Conservation (phyloP, 2,113 vertebrate species). For the Colinus virginianus region DNA sequence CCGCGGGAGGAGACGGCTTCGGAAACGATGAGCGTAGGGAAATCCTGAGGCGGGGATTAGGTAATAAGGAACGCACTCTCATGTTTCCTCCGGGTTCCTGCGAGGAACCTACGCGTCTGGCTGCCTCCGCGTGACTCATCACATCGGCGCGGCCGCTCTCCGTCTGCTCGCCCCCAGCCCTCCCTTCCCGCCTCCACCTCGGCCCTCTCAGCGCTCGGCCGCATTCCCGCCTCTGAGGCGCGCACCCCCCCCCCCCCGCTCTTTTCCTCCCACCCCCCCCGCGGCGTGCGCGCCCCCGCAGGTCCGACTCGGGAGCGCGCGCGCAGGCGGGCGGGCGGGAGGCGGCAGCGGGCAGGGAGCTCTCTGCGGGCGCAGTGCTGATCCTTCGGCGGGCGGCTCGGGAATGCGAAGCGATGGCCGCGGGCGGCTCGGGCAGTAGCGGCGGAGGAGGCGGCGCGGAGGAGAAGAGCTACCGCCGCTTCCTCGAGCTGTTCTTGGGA, state of each 20-base stretch:
- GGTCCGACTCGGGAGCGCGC: background rate
- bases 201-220: background rate
- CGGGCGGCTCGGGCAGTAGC: slow-evolving; percentile 45
- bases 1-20: slow-evolving; percentile 22
- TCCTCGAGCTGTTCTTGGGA: slow-evolving; percentile 93
- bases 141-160: slow-evolving; percentile 9
- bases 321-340: background rate
- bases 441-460: slow-evolving; percentile 84
- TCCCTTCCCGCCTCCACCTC: too few relatives aligned
- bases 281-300: background rate
- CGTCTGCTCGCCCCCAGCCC: background rate
- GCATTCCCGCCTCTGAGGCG: background rate
- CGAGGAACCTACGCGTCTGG: slow-evolving; percentile 66
- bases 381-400: slow-evolving; percentile 64
- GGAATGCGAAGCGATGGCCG: slow-evolving; percentile 95
- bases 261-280: background rate
- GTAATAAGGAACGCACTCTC: slow-evolving; percentile 44
- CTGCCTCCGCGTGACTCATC: slow-evolving; percentile 59
- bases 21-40: slow-evolving; percentile 54
- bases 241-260: background rate
- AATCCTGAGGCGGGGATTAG: slow-evolving; percentile 56
- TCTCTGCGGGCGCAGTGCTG: slow-evolving; percentile 57
- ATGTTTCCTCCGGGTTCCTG: slow-evolving; percentile 62
- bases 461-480: slow-evolving; percentile 97
- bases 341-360: background rate